A percentile compares a stretch with the other conserved stretches of the same genome.
These are phyloP conservation scores for Brienomyrus brachyistius DNA, from an alignment of 2,113 vertebrate species.

Conservation along the genomic window DNA sequence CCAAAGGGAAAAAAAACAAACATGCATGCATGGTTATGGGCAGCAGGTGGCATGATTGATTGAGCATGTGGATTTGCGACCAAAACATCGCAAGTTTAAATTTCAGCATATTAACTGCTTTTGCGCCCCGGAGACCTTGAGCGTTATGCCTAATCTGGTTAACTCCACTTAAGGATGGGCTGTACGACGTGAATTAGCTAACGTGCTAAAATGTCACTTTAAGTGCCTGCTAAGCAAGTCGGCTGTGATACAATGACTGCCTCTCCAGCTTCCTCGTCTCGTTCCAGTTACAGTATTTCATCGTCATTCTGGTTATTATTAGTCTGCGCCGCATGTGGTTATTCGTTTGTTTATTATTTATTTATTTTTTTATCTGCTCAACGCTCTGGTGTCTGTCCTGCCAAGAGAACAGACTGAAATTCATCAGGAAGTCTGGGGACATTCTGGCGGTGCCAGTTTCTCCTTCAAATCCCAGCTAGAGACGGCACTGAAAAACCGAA, in stretches of 20 bases:
- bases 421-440: conserved; percentile 17
- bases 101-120: neutral
- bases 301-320: neutral
- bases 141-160: neutral
- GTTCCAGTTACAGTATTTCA: neutral
- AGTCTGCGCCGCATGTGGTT: neutral
- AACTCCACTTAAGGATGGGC: neutral
- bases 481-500: conserved; percentile 26
- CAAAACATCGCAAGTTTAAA: neutral
- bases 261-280: neutral
- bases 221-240: neutral
- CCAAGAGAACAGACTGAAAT: conserved; percentile 29
- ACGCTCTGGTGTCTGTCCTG: neutral
- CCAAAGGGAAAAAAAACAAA: neutral
- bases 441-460: conserved; percentile 20
- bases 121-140: neutral
- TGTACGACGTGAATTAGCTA: neutral
- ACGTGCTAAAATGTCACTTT: neutral
- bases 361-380: neutral
- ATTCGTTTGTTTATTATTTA: neutral
- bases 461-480: conserved; percentile 28
- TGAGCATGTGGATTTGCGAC: conserved; percentile 2
- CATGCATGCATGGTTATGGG: neutral
- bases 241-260: neutral
- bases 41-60: neutral